These are phyloP conservation scores for Protosalanx chinensis DNA, from an alignment of 2,797 vertebrate species.

Conservation along the genomic window DNA sequence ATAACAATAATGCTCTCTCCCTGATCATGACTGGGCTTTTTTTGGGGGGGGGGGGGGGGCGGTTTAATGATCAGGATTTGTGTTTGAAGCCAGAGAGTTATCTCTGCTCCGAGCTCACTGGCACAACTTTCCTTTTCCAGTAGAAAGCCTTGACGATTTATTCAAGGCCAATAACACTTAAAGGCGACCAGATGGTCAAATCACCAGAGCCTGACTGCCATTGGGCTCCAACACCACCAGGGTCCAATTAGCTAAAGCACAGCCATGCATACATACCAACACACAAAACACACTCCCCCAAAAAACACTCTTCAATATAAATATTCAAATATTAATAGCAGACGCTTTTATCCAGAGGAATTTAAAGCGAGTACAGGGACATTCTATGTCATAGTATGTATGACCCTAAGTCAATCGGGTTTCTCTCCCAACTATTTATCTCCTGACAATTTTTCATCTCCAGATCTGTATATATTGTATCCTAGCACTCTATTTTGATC, in stretches of 20 bases:
- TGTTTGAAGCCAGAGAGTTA: constrained; percentile 47
- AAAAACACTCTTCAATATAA: neutral
- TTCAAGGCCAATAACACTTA: constrained; percentile 60
- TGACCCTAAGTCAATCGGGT: no score
- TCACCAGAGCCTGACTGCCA: constrained; percentile 26
- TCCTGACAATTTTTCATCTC: no score
- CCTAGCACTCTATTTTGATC: no score
- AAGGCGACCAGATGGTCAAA: constrained; percentile 55
- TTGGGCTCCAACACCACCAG: constrained; percentile 22
- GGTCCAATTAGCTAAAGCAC: constrained; percentile 19
- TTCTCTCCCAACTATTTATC: no score
- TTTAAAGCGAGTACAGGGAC: no score
- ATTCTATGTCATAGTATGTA: no score
- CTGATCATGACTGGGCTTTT: constrained; percentile 44
- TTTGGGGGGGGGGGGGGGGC: neutral
- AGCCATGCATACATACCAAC: constrained; percentile 3
- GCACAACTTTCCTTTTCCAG: constrained; percentile 32
- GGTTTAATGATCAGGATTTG: constrained; percentile 53
- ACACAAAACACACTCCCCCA: neutral
- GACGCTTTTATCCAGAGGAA: no score
- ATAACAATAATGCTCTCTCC: constrained; percentile 41
- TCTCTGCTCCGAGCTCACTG: constrained; percentile 46
- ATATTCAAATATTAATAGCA: no score
- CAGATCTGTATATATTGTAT: no score
- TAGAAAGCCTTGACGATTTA: constrained; percentile 47